A percentile compares a stretch with the other conserved stretches of the same genome.
Evolutionary conservation across 2,113 vertebrate genomes (phyloP).

Genomic region (Thunnus thynnus): DNA sequence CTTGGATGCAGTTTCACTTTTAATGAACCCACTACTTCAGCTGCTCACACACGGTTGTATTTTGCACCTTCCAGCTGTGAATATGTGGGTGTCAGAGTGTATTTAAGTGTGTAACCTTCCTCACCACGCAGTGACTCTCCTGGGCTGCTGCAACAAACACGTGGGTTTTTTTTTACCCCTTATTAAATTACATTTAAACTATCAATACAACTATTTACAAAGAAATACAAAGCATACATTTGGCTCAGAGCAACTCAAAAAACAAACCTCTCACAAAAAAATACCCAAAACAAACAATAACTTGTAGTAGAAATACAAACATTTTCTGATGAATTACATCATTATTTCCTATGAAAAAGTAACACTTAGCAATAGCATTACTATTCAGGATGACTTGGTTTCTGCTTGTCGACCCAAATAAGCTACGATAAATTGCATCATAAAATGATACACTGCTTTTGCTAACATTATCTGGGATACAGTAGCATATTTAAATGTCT

Average conservation of each 20-base stretch:
- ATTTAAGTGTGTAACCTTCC: background rate
- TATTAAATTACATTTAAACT: slow-evolving; percentile 23
- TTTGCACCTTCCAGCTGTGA: background rate
- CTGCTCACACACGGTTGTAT: background rate
- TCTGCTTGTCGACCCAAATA: background rate
- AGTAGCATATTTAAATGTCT: background rate
- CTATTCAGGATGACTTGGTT: background rate
- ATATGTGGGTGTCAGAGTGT: background rate
- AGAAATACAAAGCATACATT: slow-evolving; percentile 6
- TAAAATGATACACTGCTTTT: background rate
- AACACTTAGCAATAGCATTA: background rate
- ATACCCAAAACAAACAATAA: background rate
- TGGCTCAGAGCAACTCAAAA: slow-evolving; percentile 3
- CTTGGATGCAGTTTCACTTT: background rate
- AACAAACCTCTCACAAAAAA: background rate
- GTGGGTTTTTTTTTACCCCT: background rate
- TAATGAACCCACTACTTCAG: background rate
- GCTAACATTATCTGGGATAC: background rate
- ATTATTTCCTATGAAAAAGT: background rate
- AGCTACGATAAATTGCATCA: background rate
- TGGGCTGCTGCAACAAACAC: background rate
- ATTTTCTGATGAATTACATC: slow-evolving; percentile 9
- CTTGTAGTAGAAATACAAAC: background rate
- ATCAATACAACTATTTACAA: slow-evolving; percentile 47
- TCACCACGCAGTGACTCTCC: background rate